Evolutionary conservation across 2,797 vertebrate genomes (phyloP).

Genomic region (Acomys russatus): DNA sequence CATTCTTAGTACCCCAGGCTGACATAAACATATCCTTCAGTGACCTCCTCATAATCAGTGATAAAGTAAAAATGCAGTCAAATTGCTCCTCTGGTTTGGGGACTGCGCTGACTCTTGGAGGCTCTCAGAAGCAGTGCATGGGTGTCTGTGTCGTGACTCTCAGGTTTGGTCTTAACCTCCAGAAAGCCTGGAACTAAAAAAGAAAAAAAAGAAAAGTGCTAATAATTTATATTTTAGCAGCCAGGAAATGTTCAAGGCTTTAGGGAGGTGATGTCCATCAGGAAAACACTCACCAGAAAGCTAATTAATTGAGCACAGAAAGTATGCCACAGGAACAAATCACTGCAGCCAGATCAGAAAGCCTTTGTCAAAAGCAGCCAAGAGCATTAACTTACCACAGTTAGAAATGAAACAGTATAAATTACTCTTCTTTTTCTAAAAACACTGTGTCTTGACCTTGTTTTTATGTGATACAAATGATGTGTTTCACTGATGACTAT

Average conservation of each 20-base stretch:
- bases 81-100: not conserved
- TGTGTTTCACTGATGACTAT: slow-evolving; percentile 67
- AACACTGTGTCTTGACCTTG: slow-evolving; percentile 70
- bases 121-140: not conserved
- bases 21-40: slow-evolving; percentile 28
- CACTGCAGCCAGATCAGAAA: slow-evolving; percentile 67
- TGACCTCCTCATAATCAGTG: not conserved
- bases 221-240: slow-evolving; percentile 61
- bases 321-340: slow-evolving; percentile 71
- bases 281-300: slow-evolving; percentile 70
- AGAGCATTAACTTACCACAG: slow-evolving; percentile 70
- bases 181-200: slow-evolving; percentile 24
- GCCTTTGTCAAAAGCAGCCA: slow-evolving; percentile 76
- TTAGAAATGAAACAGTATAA: slow-evolving; percentile 81
- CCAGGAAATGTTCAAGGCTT: slow-evolving; percentile 67
- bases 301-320: slow-evolving; percentile 74
- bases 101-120: not conserved
- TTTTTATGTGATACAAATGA: slow-evolving; percentile 81
- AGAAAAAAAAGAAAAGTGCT: not conserved
- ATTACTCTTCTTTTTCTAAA: slow-evolving; percentile 74
- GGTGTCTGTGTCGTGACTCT: not conserved
- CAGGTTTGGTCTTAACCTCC: slow-evolving; percentile 35
- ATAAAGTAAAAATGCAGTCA: not conserved
- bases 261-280: slow-evolving; percentile 52
- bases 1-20: not conserved